These are phyloP conservation scores for Synanthedon andrenaeformis DNA, from an alignment of 2,888 invertebrate species.

Conservation along the genomic window DNA sequence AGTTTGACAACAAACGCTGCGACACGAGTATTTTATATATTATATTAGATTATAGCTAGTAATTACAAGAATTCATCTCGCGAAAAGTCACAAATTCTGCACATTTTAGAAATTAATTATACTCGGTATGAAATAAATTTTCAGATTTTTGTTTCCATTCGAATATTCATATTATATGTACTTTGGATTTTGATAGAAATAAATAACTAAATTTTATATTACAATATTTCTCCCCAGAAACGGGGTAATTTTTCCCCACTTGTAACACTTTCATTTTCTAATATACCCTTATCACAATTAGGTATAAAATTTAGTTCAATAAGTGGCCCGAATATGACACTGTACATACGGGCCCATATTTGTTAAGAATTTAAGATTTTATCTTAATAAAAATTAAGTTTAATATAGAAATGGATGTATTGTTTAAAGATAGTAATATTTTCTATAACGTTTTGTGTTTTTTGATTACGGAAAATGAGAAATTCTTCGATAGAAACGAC, in stretches of 20 bases:
- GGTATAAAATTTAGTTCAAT: neutral
- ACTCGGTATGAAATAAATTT: no score
- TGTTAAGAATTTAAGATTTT: neutral
- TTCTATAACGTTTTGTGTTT: conserved; percentile 51
- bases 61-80: no score
- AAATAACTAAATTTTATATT: no score
- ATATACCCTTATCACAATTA: neutral
- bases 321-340: neutral
- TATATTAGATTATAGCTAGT: no score
- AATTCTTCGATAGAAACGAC: conserved; percentile 46
- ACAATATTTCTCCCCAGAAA: neutral
- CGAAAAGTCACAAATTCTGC: no score
- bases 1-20: no score
- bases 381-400: neutral
- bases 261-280: neutral
- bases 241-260: neutral
- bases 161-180: no score
- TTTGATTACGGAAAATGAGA: conserved; percentile 54
- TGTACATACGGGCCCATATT: neutral
- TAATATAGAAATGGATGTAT: conserved; percentile 30
- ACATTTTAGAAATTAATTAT: no score
- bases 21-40: no score
- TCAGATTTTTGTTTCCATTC: no score
- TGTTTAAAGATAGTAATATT: conserved; percentile 45
- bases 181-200: no score